Percentiles rank a stretch among this genome's conserved stretches.
Evolutionary conservation across 2,888 invertebrate species (phyloP).

Genomic region (Agonopterix alstromeriana): DNA sequence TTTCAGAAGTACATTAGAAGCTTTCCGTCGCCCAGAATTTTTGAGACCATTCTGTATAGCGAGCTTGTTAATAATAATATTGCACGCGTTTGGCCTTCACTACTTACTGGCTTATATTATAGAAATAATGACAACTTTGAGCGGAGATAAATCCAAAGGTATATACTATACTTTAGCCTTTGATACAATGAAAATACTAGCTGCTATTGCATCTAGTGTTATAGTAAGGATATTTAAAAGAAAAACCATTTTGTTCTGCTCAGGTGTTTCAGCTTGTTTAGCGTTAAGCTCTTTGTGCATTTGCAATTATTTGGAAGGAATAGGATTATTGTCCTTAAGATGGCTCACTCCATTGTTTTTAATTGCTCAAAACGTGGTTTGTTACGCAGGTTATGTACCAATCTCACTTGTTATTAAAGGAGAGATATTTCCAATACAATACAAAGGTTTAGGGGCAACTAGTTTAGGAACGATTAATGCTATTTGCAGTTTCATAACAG

Average conservation of each 20-base stretch:
- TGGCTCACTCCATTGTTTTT: neutral
- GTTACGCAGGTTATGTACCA: neutral
- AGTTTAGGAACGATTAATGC: neutral
- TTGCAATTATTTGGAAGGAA: neutral
- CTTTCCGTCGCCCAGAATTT: neutral
- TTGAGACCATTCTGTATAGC: neutral
- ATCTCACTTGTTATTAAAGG: neutral
- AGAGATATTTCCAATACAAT: slow-evolving; percentile 1
- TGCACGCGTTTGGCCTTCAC: neutral
- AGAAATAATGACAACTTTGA: neutral
- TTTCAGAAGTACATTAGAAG: neutral
- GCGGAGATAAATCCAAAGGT: neutral
- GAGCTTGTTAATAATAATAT: neutral
- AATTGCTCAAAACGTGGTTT: neutral
- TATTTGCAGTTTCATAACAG: neutral
- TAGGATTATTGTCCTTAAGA: neutral
- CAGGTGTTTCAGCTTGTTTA: neutral
- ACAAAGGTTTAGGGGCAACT: neutral
- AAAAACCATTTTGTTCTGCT: neutral
- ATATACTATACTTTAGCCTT: neutral
- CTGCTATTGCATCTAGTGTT: neutral
- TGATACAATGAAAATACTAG: neutral
- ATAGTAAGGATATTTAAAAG: neutral
- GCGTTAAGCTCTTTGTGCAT: neutral
- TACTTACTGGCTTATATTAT: neutral